Base-by-base conservation (phyloP, 2,797 vertebrate species). In the Australoheros facetus region DNA sequence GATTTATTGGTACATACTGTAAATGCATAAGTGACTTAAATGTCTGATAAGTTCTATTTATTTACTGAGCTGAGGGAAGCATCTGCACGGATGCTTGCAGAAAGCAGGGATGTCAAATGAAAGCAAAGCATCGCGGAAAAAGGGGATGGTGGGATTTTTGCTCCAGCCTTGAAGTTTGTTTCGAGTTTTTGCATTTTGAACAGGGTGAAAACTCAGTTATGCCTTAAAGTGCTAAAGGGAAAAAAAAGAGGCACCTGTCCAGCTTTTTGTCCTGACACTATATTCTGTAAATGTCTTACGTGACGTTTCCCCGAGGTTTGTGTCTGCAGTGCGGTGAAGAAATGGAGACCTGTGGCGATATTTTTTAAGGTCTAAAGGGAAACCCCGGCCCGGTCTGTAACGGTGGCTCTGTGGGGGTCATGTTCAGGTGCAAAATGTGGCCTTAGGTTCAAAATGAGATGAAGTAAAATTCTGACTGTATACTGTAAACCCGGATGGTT, bases 401-500 rank as follows among this genome's bases (percentile, higher is more conserved):
- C 16, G 70, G 71, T 12, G 74, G 81, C 77, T 77, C 37, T 39
- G 45, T 34, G 70, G 84, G 77, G 59, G 53, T 13, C 51, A 13
- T 7, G 60, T 10, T 71, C 59, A 69, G 83, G 54, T 79, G 86
- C 71, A 64, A 85, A 74, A 86, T 78, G 90, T 90, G 88, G 92
- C 92, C 92, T 95, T 89, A 86, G 82, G 71, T 85, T 86, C 45
- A 83, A 83, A 84, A 72, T 19, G 56, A 89, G 60, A 71, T 1
- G 8, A 51, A 28, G 14, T 51, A 66, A 39, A 69, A 39, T 26
- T 10, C 4, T 5, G 7, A 62, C 66, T 84, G 30, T 62, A 56
- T 56, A 21, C 48, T 17, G 26, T 34, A 37, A 26, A 79, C 60
- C 71, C 84, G 74, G 56, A 54, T 73, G 56, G 58, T 69, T 30